Conservation (phyloP, 2,797 vertebrate genomes). For the Oophaga sylvatica region DNA sequence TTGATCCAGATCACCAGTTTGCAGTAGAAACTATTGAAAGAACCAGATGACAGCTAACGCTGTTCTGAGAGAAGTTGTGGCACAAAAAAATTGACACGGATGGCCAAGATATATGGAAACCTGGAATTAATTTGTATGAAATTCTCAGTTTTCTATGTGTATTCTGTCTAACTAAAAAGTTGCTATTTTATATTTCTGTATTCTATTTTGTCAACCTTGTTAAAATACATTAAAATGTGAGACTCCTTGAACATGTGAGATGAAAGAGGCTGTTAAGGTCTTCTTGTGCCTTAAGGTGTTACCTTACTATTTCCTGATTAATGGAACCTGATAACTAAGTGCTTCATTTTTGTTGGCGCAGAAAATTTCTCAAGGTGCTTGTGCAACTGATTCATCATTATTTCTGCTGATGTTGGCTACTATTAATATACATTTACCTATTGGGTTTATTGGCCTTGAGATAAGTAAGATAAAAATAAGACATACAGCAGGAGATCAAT, state of each 20-base stretch:
- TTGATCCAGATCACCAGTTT: no score
- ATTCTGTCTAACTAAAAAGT: not conserved
- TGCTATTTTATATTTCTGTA: not conserved
- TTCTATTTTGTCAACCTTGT: not conserved
- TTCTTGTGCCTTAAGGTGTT: constrained; percentile 27
- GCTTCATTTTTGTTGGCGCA: constrained; percentile 48
- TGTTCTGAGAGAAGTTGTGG: no score
- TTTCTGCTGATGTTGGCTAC: constrained; percentile 61
- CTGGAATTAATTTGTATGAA: not conserved
- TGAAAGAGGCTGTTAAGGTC: not conserved
- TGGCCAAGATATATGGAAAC: no score
- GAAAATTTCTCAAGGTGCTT: constrained; percentile 53
- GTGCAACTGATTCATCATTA: constrained; percentile 44
- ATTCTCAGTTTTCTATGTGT: not conserved
- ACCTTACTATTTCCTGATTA: constrained; percentile 43
- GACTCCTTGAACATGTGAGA: not conserved
- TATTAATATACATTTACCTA: constrained; percentile 54
- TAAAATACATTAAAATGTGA: not conserved
- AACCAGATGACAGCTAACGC: no score
- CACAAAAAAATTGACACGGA: no score
- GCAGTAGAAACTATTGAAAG: no score
- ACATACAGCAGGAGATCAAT: constrained; percentile 22
- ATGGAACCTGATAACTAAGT: constrained; percentile 32
- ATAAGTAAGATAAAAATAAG: constrained; percentile 49
- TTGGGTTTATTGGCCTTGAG: constrained; percentile 43